These are phyloP conservation scores for Plagodis dolabraria DNA, from an alignment of 2,888 invertebrate genomes.

Conservation along the genomic window DNA sequence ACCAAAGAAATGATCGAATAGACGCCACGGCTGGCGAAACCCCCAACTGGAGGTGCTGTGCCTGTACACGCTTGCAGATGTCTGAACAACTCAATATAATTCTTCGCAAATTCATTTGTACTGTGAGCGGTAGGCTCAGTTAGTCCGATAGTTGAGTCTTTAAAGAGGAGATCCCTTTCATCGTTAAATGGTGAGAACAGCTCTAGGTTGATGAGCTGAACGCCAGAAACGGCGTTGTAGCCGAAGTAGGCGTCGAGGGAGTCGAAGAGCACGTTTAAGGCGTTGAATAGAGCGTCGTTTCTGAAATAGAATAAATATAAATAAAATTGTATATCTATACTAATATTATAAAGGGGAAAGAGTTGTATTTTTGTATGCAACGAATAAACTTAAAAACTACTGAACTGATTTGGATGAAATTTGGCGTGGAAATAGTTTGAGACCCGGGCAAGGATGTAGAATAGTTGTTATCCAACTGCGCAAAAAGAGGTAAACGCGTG, in stretches of 20 bases:
- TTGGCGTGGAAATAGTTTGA: no score
- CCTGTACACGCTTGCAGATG: conserved; percentile 70
- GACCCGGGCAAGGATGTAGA: no score
- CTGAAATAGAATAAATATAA: conserved; percentile 53
- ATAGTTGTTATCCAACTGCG: no score
- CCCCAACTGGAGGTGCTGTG: conserved; percentile 46
- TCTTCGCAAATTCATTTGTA: conserved; percentile 70
- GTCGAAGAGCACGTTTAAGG: conserved; percentile 68
- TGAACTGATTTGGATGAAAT: no score
- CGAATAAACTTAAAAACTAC: no score
- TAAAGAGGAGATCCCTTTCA: conserved; percentile 84
- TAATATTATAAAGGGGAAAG: no score
- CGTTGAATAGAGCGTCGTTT: conserved; percentile 61
- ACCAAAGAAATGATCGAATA: conserved; percentile 57
- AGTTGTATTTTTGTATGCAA: no score
- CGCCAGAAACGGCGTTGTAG: conserved; percentile 60
- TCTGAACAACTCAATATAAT: conserved; percentile 83
- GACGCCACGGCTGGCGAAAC: conserved; percentile 48
- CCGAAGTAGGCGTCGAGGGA: conserved; percentile 81
- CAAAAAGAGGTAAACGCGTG: no score
- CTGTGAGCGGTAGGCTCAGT: conserved; percentile 67
- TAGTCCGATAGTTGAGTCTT: conserved; percentile 85
- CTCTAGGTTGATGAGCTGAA: conserved; percentile 75
- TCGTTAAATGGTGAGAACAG: conserved; percentile 86
- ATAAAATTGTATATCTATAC: no score